Conservation (phyloP, 2,113 vertebrate genomes). For the Limanda limanda region DNA sequence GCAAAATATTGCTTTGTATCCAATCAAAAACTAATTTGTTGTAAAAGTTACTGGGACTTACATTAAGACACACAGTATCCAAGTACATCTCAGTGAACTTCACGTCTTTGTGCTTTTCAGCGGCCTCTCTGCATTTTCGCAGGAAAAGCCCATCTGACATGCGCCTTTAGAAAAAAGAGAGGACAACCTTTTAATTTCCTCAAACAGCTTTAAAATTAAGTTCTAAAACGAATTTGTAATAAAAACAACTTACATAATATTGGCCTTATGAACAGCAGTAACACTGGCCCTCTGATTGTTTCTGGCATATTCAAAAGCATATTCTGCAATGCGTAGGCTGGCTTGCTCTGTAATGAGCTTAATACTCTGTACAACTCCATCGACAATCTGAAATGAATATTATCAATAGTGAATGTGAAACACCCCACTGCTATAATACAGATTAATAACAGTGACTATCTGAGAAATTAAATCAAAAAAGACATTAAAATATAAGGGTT, state of each 20-base stretch:
- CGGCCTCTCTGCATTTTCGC: slow-evolving; percentile 94
- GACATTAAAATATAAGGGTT: neutral
- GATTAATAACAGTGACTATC: neutral
- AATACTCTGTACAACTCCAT: slow-evolving; percentile 97
- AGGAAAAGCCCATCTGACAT: slow-evolving; percentile 98
- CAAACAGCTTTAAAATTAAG: neutral
- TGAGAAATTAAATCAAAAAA: too few relatives aligned
- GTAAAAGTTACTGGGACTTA: slow-evolving; percentile 72
- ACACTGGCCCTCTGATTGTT: slow-evolving; percentile 93
- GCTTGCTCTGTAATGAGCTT: slow-evolving; percentile 96
- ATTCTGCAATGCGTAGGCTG: slow-evolving; percentile 93
- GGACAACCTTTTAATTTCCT: neutral
- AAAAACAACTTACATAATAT: slow-evolving; percentile 90
- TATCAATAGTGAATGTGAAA: neutral
- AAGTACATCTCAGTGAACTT: slow-evolving; percentile 99
- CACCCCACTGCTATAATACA: neutral
- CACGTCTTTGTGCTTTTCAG: slow-evolving; percentile 95
- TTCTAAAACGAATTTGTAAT: neutral
- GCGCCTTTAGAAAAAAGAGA: slow-evolving; percentile 82
- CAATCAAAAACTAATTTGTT: neutral
- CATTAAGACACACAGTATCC: slow-evolving; percentile 97
- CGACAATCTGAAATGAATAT: slow-evolving; percentile 88
- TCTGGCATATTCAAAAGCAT: slow-evolving; percentile 95
- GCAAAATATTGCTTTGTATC: neutral
- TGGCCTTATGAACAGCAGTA: slow-evolving; percentile 97